A percentile compares a stretch with the other conserved stretches of the same genome.
phyloP scores from a whole-genome alignment of 2,797 vertebrate species.

The Amblyopsis hoosieri region DNA sequence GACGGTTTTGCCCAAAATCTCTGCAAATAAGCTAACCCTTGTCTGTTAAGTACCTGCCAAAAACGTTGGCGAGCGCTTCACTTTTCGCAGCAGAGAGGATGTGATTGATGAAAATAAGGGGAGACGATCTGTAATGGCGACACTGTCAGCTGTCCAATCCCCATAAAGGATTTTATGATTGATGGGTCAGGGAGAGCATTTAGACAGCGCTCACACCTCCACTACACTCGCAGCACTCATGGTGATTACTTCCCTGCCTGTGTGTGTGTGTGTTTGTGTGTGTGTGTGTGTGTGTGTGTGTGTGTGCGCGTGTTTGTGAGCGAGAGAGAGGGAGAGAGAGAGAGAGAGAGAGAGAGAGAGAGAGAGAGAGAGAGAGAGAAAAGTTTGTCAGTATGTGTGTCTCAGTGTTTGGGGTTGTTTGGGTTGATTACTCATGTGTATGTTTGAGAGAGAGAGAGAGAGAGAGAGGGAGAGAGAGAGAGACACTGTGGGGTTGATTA shows the following conservation, averaged over 20 bases:
- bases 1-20: slow-evolving; percentile 16
- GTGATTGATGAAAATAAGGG: slow-evolving; percentile 72
- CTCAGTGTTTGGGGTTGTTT: neutral
- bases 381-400: neutral
- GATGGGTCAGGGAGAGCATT: slow-evolving; percentile 59
- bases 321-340: neutral
- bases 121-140: slow-evolving; percentile 66
- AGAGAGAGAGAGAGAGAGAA: slow-evolving; percentile 1
- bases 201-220: slow-evolving; percentile 67
- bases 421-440: neutral
- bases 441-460: neutral
- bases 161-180: slow-evolving; percentile 77
- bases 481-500: neutral
- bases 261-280: slow-evolving; percentile 29
- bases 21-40: slow-evolving; percentile 1
- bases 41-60: slow-evolving; percentile 61
- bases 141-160: slow-evolving; percentile 74
- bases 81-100: slow-evolving; percentile 40
- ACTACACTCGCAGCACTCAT: slow-evolving; percentile 71
- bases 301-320: neutral
- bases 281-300: too few species aligned
- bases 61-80: slow-evolving; percentile 63
- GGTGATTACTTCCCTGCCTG: slow-evolving; percentile 64
- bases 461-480: too few species aligned
- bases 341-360: slow-evolving; percentile 1